Percentiles rank a stretch among this genome's conserved stretches.
phyloP scores from a whole-genome alignment of 2,888 invertebrate genomes.

The Alviniconcha strummeri region DNA sequence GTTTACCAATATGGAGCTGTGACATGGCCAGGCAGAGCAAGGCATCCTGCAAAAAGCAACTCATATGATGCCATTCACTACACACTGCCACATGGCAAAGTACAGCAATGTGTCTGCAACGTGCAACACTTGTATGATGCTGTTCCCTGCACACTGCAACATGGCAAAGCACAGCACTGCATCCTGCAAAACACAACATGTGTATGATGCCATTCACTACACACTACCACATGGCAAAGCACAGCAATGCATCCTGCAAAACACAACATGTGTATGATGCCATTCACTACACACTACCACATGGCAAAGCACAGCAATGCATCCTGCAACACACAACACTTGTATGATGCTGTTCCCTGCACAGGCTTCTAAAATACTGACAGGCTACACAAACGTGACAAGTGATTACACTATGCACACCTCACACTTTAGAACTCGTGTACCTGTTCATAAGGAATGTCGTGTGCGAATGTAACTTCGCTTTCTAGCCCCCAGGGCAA shows the following conservation, averaged over 20 bases:
- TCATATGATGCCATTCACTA: no score
- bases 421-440: no score
- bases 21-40: conserved; percentile 57
- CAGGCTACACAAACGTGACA: no score
- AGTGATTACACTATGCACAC: no score
- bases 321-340: neutral
- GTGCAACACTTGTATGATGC: no score
- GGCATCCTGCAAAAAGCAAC: neutral
- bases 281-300: neutral
- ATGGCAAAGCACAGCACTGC: neutral
- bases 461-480: no score
- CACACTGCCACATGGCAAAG: neutral
- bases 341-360: no score
- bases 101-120: no score
- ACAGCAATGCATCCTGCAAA: no score
- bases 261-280: neutral
- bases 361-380: neutral
- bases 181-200: neutral
- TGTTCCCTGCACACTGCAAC: neutral
- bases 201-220: no score
- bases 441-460: no score
- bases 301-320: neutral
- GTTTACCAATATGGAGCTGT: conserved; percentile 44
- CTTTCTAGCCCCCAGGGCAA: no score
- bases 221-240: neutral